phyloP scores from a whole-genome alignment of 2,888 invertebrate species.

The Hypsopygia costalis region DNA sequence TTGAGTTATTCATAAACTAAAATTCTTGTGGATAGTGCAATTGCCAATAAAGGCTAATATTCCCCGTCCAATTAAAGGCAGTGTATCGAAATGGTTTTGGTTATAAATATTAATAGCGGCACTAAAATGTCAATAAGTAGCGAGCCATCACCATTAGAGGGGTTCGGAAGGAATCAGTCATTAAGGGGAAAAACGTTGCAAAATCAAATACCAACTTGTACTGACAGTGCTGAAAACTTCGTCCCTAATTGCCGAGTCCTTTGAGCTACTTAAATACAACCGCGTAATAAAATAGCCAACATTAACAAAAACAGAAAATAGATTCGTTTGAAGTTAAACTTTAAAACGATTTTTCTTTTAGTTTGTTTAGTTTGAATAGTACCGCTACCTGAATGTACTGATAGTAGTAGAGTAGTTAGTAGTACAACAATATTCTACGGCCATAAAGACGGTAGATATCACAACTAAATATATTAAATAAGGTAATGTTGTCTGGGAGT shows the following conservation, averaged over 20 bases:
- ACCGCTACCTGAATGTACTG: background rate
- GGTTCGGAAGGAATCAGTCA: conserved; percentile 46
- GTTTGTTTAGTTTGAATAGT: background rate
- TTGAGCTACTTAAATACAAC: conserved; percentile 39
- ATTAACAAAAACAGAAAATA: conserved; percentile 15
- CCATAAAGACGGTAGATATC: too few relatives aligned
- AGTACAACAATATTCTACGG: too few relatives aligned
- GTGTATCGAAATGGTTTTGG: conserved; percentile 29
- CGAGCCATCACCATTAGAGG: conserved; percentile 49
- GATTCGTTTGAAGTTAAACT: conserved; percentile 6
- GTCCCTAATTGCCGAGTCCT: conserved; percentile 27
- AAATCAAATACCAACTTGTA: conserved; percentile 63
- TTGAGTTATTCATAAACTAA: too few relatives aligned
- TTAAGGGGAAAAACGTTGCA: conserved; percentile 65
- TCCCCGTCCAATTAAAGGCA: conserved; percentile 24
- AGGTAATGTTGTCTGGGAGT: too few relatives aligned
- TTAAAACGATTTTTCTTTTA: conserved; percentile 2
- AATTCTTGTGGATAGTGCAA: conserved; percentile 2
- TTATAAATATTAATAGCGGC: conserved; percentile 51
- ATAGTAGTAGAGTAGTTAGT: too few relatives aligned
- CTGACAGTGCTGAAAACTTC: conserved; percentile 51
- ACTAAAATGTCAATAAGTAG: conserved; percentile 55
- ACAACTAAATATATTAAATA: too few relatives aligned
- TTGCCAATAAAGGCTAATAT: conserved; percentile 3
- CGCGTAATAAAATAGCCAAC: conserved; percentile 32